A percentile compares a stretch with the other conserved stretches of the same genome.
Evolutionary conservation across 2,888 invertebrate genomes (phyloP).

Genomic region (Papilio gigon): DNA sequence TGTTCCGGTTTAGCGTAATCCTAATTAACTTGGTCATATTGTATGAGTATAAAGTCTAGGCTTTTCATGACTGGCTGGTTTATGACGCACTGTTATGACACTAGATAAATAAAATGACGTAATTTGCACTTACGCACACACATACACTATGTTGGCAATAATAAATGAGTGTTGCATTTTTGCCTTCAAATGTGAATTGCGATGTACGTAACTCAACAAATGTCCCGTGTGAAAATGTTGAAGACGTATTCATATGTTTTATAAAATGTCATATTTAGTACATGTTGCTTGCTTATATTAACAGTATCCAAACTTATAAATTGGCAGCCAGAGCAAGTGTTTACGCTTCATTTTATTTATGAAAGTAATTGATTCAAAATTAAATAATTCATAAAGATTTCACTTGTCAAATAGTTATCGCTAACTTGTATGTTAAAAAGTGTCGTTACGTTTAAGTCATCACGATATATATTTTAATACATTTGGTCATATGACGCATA

Average conservation of each 20-base stretch:
- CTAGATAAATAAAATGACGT: slow-evolving; percentile 27
- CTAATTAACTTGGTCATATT: background rate
- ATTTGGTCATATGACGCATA: too few relatives aligned
- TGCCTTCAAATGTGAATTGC: slow-evolving; percentile 28
- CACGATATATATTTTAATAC: too few relatives aligned
- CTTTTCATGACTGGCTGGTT: slow-evolving; percentile 4
- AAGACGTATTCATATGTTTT: slow-evolving; percentile 15
- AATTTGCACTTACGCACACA: slow-evolving; percentile 11
- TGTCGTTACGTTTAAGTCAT: background rate
- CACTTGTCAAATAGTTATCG: background rate
- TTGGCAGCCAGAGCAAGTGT: background rate
- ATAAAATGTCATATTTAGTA: background rate
- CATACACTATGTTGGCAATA: slow-evolving; percentile 21
- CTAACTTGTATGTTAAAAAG: background rate
- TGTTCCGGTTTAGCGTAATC: background rate
- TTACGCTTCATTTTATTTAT: background rate
- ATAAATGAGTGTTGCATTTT: slow-evolving; percentile 33
- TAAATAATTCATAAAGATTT: slow-evolving; percentile 2
- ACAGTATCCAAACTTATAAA: background rate
- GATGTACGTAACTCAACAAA: slow-evolving; percentile 28
- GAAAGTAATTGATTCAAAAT: too few relatives aligned
- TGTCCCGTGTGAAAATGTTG: slow-evolving; percentile 38
- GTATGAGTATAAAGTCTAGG: slow-evolving; percentile 5
- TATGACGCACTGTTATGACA: slow-evolving; percentile 18
- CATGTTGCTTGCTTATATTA: background rate